phyloP scores from a whole-genome alignment of 2,797 vertebrate species.

The Sebastes umbrosus region DNA sequence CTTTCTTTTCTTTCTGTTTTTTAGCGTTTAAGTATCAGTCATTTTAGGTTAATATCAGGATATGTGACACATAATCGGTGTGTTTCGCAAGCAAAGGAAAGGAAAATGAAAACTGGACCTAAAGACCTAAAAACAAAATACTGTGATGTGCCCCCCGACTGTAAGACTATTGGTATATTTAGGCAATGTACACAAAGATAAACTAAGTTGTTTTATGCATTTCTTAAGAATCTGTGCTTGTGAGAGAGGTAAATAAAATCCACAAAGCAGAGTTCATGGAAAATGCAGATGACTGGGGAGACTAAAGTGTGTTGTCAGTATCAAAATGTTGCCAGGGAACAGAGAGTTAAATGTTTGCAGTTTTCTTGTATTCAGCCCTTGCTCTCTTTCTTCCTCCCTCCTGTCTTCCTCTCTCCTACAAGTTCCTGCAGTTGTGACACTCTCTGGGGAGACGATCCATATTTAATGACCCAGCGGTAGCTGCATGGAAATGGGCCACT shows the following conservation, averaged over 20 bases:
- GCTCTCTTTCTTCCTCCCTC: neutral
- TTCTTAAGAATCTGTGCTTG: neutral
- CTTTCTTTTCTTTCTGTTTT: too few relatives aligned
- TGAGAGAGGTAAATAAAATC: neutral
- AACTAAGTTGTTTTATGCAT: neutral
- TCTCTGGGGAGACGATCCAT: conserved; percentile 64
- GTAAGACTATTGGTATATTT: neutral
- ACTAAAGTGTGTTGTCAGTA: neutral
- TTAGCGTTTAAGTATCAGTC: rapidly evolving
- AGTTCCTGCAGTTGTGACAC: conserved; percentile 37
- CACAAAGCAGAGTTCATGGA: neutral
- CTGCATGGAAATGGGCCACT: conserved; percentile 58
- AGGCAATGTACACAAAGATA: neutral
- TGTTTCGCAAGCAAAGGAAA: neutral
- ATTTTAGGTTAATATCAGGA: neutral
- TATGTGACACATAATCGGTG: neutral
- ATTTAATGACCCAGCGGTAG: conserved; percentile 71
- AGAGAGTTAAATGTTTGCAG: conserved; percentile 33
- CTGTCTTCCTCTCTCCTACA: conserved; percentile 10
- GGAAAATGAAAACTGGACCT: neutral
- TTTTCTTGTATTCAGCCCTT: conserved; percentile 1
- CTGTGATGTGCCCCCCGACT: neutral
- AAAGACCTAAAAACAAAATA: neutral
- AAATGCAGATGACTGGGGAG: neutral
- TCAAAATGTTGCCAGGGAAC: conserved; percentile 1